Base-by-base conservation (phyloP, 2,113 vertebrate genomes). In the Natator depressus region DNA sequence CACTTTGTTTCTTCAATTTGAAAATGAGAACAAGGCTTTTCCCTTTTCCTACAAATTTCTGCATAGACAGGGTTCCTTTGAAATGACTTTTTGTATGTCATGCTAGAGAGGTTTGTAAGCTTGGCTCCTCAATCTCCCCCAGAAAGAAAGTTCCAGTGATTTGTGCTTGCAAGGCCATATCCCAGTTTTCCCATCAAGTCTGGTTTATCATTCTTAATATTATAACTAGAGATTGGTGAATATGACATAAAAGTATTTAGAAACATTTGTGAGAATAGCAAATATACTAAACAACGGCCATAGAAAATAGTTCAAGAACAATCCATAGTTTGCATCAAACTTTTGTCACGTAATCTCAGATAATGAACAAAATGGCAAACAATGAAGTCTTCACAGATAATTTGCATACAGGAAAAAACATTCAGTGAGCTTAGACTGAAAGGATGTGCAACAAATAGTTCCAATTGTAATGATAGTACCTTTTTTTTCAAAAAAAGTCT, bases 321-420 rank as follows among this genome's bases (percentile, higher is more conserved):
- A 35, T 35, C 59, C 91, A 89, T 14, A 91, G 49, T 93, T 97
- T 95, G 93, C 83, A 46, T 84, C 62, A 95, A 91, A 24, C 22
- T 53, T 88, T 89, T 82, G 19, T 78, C 53, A 84, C 93, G 55
- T 72, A 55, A 76, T 76, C 38, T 76, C 10, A 25, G 25, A 25
- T 42, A 7, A 2, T 62, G 47, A 88, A 89, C 85, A 16, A 38
- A 27, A 69, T 79, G 85, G n/a, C n/a, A 91, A 59, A 85, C 29
- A 54, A 19, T 22, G 20, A 94, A 72, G 57, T 80, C 54, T 57
- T 90, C 76, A 55, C 5, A 85, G 19, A 53, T 50, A 84, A 13
- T 2, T 5, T 38, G 20, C 50, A 53, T 49, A 20, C 12, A 31
- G 25, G 47, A 25, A 78, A 75, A 54, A 54, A 54, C 22, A 54